Conservation (phyloP, 2,797 vertebrate genomes). For the Protosalanx chinensis region DNA sequence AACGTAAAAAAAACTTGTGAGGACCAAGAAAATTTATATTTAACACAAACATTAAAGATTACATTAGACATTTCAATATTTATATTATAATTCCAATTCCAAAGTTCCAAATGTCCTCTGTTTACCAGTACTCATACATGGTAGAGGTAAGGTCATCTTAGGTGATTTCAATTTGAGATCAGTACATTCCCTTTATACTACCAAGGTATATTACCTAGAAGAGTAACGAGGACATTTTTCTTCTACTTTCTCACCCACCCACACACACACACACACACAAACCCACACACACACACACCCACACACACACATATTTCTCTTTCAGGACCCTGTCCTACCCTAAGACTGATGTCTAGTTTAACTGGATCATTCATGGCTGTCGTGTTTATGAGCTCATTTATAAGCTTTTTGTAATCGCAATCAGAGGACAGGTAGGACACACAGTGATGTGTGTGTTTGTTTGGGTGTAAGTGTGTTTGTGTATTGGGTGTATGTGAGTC, state of each 20-base stretch:
- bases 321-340: slow-evolving; percentile 8
- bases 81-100: neutral
- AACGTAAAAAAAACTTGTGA: too few species aligned
- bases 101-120: neutral
- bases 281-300: slow-evolving; percentile 6
- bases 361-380: slow-evolving; percentile 39
- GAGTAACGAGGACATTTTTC: slow-evolving; percentile 27
- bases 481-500: too few species aligned
- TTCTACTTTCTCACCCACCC: neutral
- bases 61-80: too few species aligned
- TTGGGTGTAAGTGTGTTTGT: neutral
- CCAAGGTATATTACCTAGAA: neutral
- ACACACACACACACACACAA: slow-evolving; percentile 9
- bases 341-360: slow-evolving; percentile 39
- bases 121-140: neutral
- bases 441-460: neutral
- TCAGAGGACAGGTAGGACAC: slow-evolving; percentile 35
- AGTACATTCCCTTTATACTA: neutral
- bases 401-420: slow-evolving; percentile 13
- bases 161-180: slow-evolving; percentile 14
- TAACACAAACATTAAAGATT: neutral
- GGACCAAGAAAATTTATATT: too few species aligned
- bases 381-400: slow-evolving; percentile 40
- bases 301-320: neutral
- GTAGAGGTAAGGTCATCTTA: slow-evolving; percentile 11